Base-by-base conservation (phyloP, 1,140 invertebrate species). In the Sesamia nonagrioides region DNA sequence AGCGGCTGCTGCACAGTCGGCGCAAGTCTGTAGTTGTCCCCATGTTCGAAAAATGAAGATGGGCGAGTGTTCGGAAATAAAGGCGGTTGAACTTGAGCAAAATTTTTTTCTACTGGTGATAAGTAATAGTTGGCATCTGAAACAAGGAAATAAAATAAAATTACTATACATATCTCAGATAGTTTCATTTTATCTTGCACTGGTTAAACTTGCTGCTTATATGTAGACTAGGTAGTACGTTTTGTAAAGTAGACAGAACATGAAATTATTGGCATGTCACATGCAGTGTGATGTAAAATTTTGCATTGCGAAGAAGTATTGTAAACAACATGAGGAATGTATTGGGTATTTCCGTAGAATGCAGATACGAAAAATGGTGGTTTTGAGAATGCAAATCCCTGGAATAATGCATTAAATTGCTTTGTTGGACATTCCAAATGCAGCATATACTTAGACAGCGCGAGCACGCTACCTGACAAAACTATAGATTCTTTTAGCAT, bases 21-120 rank as follows among this genome's bases (percentile, higher is more conserved):
- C 21, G 88, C 72, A 77, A 91, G 85, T 86, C 92, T 87, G 75
- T 85, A 94, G 79, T 84, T 92, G 69, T 92, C 91, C 21, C 87
- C 90, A 77, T 93, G 84, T 52, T 95, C 93, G 68, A 88, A 92
- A 45, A 92, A 94, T 68, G 88, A 88, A 63, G 92, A 78, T 60
- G 90, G 89, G 54, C 91, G 89, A 88, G 79, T 93, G 66, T 93
- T 95, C 78, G 92, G 84, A 88, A 89, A 95, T 83, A 95, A 82
- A 86, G 93, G 87, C 52, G 92, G 93, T 88, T 95, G 93, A 85
- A 93, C 92, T 95, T 95, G 93, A 89, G 93, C 93, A 91, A 91
- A 95, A 85, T 83, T 95, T 89, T 92, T 92, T 89, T 95, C 93
- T 83, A 90, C 87, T 42, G 92, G 91, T 86, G 92, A 90, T 83